These are phyloP conservation scores for Salpingus planirostris DNA, from an alignment of 2,888 invertebrate genomes.

Conservation along the genomic window DNA sequence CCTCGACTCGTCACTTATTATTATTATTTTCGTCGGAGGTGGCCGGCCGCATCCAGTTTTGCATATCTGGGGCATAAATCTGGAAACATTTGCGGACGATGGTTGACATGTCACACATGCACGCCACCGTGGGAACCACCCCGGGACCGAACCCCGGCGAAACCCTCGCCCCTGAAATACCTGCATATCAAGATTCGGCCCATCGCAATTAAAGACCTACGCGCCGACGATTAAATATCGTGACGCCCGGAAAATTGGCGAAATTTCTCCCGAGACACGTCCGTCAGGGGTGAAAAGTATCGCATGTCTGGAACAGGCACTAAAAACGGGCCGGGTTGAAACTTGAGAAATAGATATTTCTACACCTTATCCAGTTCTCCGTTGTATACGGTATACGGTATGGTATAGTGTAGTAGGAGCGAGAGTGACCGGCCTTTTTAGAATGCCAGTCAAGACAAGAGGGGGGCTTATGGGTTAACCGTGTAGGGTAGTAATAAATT, in stretches of 20 bases:
- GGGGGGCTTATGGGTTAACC: constrained; percentile 17
- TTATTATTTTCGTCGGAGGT: too few species aligned
- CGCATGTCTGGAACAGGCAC: constrained; percentile 15
- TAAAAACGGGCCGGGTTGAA: constrained; percentile 4
- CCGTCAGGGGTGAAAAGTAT: too few species aligned
- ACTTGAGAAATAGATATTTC: constrained; percentile 16
- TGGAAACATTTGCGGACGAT: constrained; percentile 10
- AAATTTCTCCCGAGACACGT: too few species aligned
- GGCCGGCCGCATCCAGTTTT: constrained; percentile 11
- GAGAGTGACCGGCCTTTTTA: constrained; percentile 12
- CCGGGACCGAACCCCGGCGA: constrained; percentile 2
- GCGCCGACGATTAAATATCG: too few species aligned
- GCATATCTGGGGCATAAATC: constrained; percentile 16
- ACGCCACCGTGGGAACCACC: constrained; percentile 15
- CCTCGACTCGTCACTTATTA: too few species aligned
- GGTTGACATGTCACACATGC: constrained; percentile 15
- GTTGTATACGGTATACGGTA: too few species aligned
- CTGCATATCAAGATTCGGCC: too few species aligned
- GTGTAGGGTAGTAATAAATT: constrained; percentile 21
- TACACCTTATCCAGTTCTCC: too few species aligned
- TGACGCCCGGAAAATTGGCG: too few species aligned
- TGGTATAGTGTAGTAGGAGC: constrained; percentile 4
- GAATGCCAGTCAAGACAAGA: constrained; percentile 15
- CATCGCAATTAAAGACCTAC: too few species aligned
- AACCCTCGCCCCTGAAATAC: constrained; percentile 1